Evolutionary conservation across 2,113 vertebrate species (phyloP).

Genomic region (Psittacula cyanocephala): DNA sequence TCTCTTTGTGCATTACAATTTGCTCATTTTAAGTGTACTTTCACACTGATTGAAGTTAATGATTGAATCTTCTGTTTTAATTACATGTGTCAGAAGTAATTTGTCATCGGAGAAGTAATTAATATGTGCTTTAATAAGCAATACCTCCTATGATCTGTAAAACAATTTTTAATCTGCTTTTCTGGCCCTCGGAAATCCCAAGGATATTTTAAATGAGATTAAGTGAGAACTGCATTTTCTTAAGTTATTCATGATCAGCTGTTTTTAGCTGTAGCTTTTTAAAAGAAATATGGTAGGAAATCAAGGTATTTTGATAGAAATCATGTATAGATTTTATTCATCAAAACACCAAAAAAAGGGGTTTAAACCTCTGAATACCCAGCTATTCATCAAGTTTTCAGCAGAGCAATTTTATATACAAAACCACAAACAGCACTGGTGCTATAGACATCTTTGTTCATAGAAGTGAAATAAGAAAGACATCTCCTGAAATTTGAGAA

Average conservation of each 20-base stretch:
- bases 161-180: constrained; percentile 8
- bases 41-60: constrained; percentile 42
- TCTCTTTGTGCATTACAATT: not conserved
- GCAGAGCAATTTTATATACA: not conserved
- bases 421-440: not conserved
- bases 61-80: constrained; percentile 48
- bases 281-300: not conserved
- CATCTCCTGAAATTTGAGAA: not conserved
- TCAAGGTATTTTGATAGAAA: not conserved
- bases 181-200: not conserved
- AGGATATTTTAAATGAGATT: constrained; percentile 5
- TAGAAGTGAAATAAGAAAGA: not conserved
- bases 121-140: constrained; percentile 55
- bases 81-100: constrained; percentile 59
- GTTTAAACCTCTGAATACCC: not conserved
- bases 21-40: constrained; percentile 17
- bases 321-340: not conserved
- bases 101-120: constrained; percentile 60
- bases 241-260: not conserved
- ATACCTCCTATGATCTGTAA: constrained; percentile 26
- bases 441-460: not conserved
- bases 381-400: not conserved
- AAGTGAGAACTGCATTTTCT: not conserved
- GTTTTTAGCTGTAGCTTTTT: not conserved
- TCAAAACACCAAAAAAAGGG: not conserved